Evolutionary conservation across 2,888 invertebrate genomes (phyloP).

Genomic region (Drosophila nigritarsus): DNA sequence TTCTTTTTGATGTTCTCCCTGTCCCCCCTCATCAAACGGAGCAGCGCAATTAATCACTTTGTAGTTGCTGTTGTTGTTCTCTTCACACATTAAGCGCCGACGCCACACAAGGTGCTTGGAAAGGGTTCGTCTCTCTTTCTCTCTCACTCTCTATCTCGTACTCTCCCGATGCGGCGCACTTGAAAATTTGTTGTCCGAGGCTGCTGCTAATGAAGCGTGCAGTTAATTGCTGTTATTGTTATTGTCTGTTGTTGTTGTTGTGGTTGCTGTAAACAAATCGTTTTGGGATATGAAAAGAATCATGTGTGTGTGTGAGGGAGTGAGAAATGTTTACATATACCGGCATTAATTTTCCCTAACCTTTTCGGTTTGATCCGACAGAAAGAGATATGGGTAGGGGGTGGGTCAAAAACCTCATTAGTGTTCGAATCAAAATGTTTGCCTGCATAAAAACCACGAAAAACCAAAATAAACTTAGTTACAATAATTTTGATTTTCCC

Average conservation of each 20-base stretch:
- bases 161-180: conserved; percentile 53
- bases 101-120: conserved; percentile 43
- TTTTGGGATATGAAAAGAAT: conserved; percentile 32
- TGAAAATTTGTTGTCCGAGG: conserved; percentile 79
- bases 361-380: conserved; percentile 33
- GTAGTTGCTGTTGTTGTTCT: conserved; percentile 30
- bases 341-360: conserved; percentile 59
- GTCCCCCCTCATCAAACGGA: conserved; percentile 9
- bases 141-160: neutral
- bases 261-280: conserved; percentile 64
- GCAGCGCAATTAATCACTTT: conserved; percentile 71
- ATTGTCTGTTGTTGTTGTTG: conserved; percentile 17
- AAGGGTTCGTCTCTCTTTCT: conserved; percentile 53
- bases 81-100: conserved; percentile 18
- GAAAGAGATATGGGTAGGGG: neutral
- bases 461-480: neutral
- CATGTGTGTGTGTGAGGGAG: neutral
- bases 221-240: conserved; percentile 72
- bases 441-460: neutral
- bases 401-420: conserved; percentile 65
- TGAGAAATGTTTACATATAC: conserved; percentile 10
- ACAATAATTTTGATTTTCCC: neutral
- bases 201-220: conserved; percentile 75
- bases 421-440: conserved; percentile 2
- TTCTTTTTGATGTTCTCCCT: conserved; percentile 4